phyloP scores from a whole-genome alignment of 2,888 invertebrate species.

The Calameuta filiformis region DNA sequence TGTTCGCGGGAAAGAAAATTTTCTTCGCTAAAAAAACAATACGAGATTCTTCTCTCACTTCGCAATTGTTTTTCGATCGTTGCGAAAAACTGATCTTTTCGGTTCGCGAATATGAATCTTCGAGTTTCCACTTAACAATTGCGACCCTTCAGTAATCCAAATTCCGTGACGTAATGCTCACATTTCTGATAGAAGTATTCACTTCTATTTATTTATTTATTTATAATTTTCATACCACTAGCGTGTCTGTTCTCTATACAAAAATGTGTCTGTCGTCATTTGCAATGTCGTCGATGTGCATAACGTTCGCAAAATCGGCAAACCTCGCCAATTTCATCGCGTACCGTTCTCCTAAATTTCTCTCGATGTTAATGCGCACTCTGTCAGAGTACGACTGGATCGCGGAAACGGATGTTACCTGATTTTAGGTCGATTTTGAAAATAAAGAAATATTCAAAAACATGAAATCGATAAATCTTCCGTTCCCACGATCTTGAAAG shows the following conservation, averaged over 20 bases:
- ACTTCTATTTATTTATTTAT: background rate
- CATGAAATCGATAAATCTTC: background rate
- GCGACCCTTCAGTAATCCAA: background rate
- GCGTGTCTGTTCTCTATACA: background rate
- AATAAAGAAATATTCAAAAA: background rate
- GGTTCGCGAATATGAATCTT: background rate
- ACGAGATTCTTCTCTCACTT: background rate
- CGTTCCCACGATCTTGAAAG: background rate
- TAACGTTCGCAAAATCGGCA: background rate
- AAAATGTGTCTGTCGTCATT: background rate
- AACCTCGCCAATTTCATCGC: conserved; percentile 34
- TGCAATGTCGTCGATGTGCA: background rate
- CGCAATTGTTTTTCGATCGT: background rate
- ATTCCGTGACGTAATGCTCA: background rate
- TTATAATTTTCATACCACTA: background rate
- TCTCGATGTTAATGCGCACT: conserved; percentile 31
- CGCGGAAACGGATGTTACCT: background rate
- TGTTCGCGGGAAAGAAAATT: background rate
- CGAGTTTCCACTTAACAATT: background rate
- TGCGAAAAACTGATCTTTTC: background rate
- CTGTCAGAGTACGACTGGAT: conserved; percentile 12
- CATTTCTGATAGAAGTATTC: background rate
- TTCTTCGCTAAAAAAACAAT: background rate
- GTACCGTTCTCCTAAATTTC: conserved; percentile 33
- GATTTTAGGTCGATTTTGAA: background rate